Base-by-base conservation (phyloP, 2,888 invertebrate genomes). In the Himalopsyche japonica region DNA sequence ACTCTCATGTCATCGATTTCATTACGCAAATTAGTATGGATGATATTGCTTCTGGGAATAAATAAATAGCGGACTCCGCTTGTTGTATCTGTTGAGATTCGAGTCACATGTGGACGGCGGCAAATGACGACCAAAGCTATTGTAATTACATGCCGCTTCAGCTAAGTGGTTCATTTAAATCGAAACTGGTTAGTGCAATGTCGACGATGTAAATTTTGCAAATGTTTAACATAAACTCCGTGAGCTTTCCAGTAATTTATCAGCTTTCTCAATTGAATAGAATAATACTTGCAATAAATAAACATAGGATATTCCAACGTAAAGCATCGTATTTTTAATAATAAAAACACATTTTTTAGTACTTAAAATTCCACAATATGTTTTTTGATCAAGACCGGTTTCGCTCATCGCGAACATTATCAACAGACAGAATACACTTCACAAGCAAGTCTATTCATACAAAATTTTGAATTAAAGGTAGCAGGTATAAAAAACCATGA, bases 21-120 rank as follows among this genome's bases (percentile, higher is more conserved):
- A 82, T 82, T 79, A 24, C 78, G 70, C 64, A 82, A 79, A 82
- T 82, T 82, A 79, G 79, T 82, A 82, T 79, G 82, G 79, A 79
- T 64, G 49, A 64, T 64, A 79, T 64, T 57, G 70, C 82, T 82
- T 79, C 82, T 82, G 82, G 70, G 82, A 82, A 82, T 64, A 49
- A 79, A 82, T 82, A 82, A 82, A 78, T 79, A 79, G 78, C 79
- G 79, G 64, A 78, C 78, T 32, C 10, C 30, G 43, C 32, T 43
- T 57, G 79, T 82, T 79, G 78, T 34, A 82, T 82, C 64, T 70
- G 78, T 79, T 82, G 43, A 30, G 76, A 81, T 76, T 76, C 81
- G 57, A 76, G 76, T 48, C 76, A 43, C 34, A 70, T 70, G 70
- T 30, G 15, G 27, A 47, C 76, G 47, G 81, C 81, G 81, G 81